Evolutionary conservation across 1,140 invertebrate species (phyloP).

Genomic region (Dolichoris vasculosae): DNA sequence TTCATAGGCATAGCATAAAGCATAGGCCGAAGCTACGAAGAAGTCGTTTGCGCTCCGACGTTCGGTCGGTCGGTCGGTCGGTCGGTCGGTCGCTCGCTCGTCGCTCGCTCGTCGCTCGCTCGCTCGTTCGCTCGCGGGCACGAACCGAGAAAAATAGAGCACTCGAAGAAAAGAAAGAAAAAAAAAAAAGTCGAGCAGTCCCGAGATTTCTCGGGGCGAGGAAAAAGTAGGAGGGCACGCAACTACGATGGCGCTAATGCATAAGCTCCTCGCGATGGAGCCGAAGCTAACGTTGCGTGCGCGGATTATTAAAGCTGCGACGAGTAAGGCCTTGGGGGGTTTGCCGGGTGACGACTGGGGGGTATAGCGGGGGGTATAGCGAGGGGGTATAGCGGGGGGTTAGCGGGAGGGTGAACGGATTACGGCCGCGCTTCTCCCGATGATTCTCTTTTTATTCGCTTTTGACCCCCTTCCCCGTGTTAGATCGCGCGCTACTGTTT

Average conservation of each 20-base stretch:
- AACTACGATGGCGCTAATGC: background rate
- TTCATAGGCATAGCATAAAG: too few species aligned
- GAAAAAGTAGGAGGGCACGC: background rate
- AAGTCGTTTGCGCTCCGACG: conserved; percentile 4
- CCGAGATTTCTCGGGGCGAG: conserved; percentile 25
- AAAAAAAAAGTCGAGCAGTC: background rate
- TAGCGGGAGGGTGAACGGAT: background rate
- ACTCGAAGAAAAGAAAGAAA: background rate
- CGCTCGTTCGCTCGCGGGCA: background rate
- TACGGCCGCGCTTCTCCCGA: background rate
- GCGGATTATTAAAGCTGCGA: conserved; percentile 34
- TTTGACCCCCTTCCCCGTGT: background rate
- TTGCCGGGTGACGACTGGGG: background rate
- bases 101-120: too few species aligned
- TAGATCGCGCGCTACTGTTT: conserved; percentile 39
- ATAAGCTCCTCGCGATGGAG: background rate
- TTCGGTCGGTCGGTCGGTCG: too few species aligned
- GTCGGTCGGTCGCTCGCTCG: too few species aligned
- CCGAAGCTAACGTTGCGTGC: conserved; percentile 11
- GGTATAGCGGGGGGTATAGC: background rate
- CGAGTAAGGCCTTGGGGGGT: background rate
- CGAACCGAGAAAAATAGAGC: conserved; percentile 11
- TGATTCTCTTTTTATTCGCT: conserved; percentile 1
- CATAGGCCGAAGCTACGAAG: background rate
- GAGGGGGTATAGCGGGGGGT: background rate